Base-by-base conservation (phyloP, 2,888 invertebrate species). In the Syrphus vitripennis region DNA sequence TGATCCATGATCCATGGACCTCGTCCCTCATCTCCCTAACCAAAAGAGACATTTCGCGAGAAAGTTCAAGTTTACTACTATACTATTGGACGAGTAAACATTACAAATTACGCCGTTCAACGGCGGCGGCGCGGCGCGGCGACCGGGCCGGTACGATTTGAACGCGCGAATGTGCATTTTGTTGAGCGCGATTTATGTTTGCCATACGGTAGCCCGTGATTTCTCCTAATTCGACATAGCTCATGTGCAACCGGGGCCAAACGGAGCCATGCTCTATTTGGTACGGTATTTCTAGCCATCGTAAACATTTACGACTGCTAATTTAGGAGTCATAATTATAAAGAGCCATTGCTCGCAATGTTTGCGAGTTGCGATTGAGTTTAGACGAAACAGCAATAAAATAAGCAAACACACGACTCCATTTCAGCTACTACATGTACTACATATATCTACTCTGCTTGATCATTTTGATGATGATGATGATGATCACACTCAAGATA, bases 281-380 rank as follows among this genome's bases (percentile, higher is more conserved):
- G 78, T 63, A 65, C 70, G 78, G 82, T 75, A 83, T 83, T 71
- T 75, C 69, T 45, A 79, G 61, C 63, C 67, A 83, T 87, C 83
- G 79, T 87, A 87, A 87, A 87, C 70, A 79, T 87, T 87, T 83
- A 87, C 79, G 83, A 87, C 75, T 79, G 69, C 87, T 87, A 83
- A 87, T 87, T 87, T 87, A 83, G 83, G 83, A 78, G 83, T 57
- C 78, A 70, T 65, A 83, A 87, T 87, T 83, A 87, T 83, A 78
- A n/a, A 71, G 74, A 65, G 57, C 74, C 74, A 67, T 34, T 40
- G 37, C n/a, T n/a, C 81, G 81, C 82, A 74, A 63, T 82, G 50
- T 65, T 42, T 82, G 53, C 69, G 71, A 72, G 70, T 42, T 82
- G 53, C 69, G 71, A 72, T 21, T 82, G 59, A 67, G 67, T 61